Conservation (phyloP, 2,888 invertebrate genomes). For the Stenoptilia bipunctidactyla region DNA sequence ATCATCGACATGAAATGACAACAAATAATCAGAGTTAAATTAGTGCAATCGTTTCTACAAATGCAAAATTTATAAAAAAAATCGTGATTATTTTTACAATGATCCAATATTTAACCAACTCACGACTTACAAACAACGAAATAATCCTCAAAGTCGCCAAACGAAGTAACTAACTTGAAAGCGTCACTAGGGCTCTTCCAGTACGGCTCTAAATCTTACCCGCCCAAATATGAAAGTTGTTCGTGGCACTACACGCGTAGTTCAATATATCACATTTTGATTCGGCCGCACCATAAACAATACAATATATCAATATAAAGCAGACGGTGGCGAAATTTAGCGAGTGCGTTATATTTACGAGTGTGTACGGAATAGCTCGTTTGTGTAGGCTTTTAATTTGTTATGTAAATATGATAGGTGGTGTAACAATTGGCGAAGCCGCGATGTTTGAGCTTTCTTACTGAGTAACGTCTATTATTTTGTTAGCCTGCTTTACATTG, state of each 20-base stretch:
- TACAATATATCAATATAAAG: slow-evolving; percentile 71
- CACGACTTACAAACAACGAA: too few relatives aligned
- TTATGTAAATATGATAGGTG: neutral
- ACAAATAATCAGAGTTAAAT: too few relatives aligned
- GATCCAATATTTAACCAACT: too few relatives aligned
- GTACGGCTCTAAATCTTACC: slow-evolving; percentile 34
- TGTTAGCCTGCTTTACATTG: too few relatives aligned
- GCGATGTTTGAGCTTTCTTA: too few relatives aligned
- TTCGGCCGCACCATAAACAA: slow-evolving; percentile 70
- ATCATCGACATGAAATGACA: too few relatives aligned
- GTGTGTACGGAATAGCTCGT: slow-evolving; percentile 20
- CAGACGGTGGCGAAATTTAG: slow-evolving; percentile 70
- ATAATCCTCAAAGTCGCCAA: too few relatives aligned
- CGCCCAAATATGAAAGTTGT: slow-evolving; percentile 67
- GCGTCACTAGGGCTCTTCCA: slow-evolving; percentile 29
- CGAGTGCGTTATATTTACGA: slow-evolving; percentile 65
- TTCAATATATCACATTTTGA: slow-evolving; percentile 70
- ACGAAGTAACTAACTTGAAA: neutral
- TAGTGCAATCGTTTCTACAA: too few relatives aligned
- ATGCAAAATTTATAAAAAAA: too few relatives aligned
- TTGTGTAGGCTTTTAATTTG: slow-evolving; percentile 13
- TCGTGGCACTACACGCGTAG: slow-evolving; percentile 57
- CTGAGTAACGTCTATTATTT: too few relatives aligned
- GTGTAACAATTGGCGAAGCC: too few relatives aligned
- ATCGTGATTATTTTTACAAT: too few relatives aligned